Evolutionary conservation across 2,113 vertebrate species (phyloP).

Genomic region (Hyaena hyaena): DNA sequence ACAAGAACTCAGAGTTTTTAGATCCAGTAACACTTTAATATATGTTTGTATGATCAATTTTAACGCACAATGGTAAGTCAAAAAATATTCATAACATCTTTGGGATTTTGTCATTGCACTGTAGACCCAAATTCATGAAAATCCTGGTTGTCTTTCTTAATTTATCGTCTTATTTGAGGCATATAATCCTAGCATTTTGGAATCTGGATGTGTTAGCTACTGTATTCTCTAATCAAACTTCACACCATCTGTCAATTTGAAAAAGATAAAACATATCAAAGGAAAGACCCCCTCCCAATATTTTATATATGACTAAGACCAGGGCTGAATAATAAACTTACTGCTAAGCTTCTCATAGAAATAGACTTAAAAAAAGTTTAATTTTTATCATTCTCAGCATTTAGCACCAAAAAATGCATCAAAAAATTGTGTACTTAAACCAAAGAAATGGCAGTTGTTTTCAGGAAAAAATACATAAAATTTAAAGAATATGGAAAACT

Average conservation of each 20-base stretch:
- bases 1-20: not conserved
- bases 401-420: not conserved
- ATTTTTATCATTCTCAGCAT: not conserved
- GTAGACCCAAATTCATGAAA: not conserved
- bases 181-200: not conserved
- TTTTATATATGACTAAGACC: not conserved
- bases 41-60: not conserved
- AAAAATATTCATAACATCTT: not conserved
- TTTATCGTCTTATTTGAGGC: not conserved
- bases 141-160: not conserved
- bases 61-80: not conserved
- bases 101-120: not conserved
- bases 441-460: not conserved
- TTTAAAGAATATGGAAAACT: not conserved
- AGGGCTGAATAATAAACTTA: not conserved
- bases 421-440: not conserved
- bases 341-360: not conserved
- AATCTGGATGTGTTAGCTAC: not conserved
- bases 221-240: not conserved
- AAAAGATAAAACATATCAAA: not conserved
- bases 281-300: not conserved
- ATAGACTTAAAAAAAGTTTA: not conserved
- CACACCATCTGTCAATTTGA: not conserved
- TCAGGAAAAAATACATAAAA: not conserved
- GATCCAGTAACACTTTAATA: not conserved